Conservation (phyloP, 2,113 vertebrate genomes). For the Rhegmatorhina hoffmannsi region DNA sequence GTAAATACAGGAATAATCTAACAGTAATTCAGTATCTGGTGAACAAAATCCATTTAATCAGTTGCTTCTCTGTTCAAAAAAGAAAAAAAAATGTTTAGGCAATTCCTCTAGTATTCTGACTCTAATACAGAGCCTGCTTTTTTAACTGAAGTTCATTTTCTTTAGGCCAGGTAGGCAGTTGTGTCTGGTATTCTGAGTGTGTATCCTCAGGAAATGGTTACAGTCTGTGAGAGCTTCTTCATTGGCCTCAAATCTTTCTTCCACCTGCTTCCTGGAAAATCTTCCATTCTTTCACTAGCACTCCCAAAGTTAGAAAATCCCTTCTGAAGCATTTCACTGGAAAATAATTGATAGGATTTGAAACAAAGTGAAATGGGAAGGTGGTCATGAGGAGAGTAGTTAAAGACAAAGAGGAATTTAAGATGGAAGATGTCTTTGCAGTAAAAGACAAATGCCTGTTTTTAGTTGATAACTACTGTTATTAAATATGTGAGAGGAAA, state of each 20-base stretch:
- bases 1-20: not conserved
- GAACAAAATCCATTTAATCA: not conserved
- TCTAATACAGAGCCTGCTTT: not conserved
- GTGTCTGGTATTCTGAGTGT: not conserved
- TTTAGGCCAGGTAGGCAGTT: not conserved
- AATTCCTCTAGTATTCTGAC: not conserved
- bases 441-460: not conserved
- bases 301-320: not conserved
- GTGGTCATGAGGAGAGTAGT: not conserved
- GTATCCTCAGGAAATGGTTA: not conserved
- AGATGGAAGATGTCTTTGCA: not conserved
- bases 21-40: not conserved
- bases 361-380: not conserved
- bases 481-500: not conserved
- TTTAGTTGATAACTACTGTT: not conserved
- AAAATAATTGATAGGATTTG: not conserved
- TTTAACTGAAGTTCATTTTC: not conserved
- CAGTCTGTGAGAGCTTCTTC: not conserved
- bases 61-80: not conserved
- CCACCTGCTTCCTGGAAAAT: not conserved
- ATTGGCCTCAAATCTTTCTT: not conserved
- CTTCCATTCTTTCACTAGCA: not conserved
- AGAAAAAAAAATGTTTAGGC: not conserved
- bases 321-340: not conserved
- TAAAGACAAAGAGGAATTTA: not conserved